Conservation (phyloP, 2,888 invertebrate genomes). For the Stomorhina lunata region DNA sequence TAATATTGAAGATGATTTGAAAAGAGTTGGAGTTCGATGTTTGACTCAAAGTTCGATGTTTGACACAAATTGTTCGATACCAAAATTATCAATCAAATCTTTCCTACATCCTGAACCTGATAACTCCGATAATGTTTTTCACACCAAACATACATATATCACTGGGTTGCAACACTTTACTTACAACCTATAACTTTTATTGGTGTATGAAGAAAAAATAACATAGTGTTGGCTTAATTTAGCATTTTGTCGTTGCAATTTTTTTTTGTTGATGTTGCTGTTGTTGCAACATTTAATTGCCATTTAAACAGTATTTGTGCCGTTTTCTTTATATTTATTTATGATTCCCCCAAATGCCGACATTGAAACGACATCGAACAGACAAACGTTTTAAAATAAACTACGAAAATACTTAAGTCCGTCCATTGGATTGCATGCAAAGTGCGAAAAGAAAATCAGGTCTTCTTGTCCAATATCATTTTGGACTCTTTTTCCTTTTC, state of each 20-base stretch:
- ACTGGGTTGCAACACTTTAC: slow-evolving; percentile 47
- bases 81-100: too few relatives aligned
- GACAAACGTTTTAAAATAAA: slow-evolving; percentile 31
- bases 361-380: slow-evolving; percentile 23
- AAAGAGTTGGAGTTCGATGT: too few relatives aligned
- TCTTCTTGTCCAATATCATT: slow-evolving; percentile 37
- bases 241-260: slow-evolving; percentile 60
- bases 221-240: slow-evolving; percentile 72
- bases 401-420: neutral
- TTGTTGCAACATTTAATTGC: slow-evolving; percentile 56
- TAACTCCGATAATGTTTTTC: too few relatives aligned
- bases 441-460: slow-evolving; percentile 40
- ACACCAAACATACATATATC: slow-evolving; percentile 64
- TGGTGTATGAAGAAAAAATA: slow-evolving; percentile 66
- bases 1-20: too few relatives aligned
- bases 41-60: too few relatives aligned
- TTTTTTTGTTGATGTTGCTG: slow-evolving; percentile 19
- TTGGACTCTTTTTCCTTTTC: slow-evolving; percentile 1
- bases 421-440: slow-evolving; percentile 41
- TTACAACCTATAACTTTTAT: slow-evolving; percentile 52
- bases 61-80: too few relatives aligned
- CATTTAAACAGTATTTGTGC: slow-evolving; percentile 61
- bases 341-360: slow-evolving; percentile 57
- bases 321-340: slow-evolving; percentile 56
- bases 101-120: too few relatives aligned